phyloP scores from a whole-genome alignment of 2,888 invertebrate species.

The Drosophila koepferae region DNA sequence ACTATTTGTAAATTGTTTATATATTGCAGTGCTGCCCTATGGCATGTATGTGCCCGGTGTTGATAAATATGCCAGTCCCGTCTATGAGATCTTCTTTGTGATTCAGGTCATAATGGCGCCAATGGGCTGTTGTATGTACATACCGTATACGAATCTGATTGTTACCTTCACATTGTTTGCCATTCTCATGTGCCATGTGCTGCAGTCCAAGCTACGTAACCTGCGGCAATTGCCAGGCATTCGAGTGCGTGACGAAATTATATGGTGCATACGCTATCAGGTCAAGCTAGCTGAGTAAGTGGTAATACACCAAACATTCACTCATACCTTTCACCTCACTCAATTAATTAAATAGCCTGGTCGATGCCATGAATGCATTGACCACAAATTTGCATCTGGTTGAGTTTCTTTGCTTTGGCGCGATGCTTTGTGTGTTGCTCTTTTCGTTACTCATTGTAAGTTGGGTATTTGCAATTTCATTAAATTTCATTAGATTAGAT shows the following conservation, averaged over 20 bases:
- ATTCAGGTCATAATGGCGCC: slow-evolving; percentile 74
- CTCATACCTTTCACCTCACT: not conserved
- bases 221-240: slow-evolving; percentile 42
- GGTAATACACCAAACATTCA: not conserved
- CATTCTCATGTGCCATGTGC: slow-evolving; percentile 70
- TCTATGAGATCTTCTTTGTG: slow-evolving; percentile 72
- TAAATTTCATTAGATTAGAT: not conserved
- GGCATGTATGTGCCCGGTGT: slow-evolving; percentile 73
- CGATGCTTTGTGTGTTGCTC: slow-evolving; percentile 78
- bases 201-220: slow-evolving; percentile 70
- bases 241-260: slow-evolving; percentile 55
- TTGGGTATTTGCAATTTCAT: not conserved
- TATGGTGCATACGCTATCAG: slow-evolving; percentile 80
- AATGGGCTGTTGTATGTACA: slow-evolving; percentile 82
- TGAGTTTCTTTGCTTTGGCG: slow-evolving; percentile 77
- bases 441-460: slow-evolving; percentile 80
- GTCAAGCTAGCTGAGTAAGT: slow-evolving; percentile 71
- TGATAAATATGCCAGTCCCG: slow-evolving; percentile 71
- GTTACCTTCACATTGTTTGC: slow-evolving; percentile 77
- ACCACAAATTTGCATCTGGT: slow-evolving; percentile 64
- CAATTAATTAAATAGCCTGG: slow-evolving; percentile 15
- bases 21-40: slow-evolving; percentile 73
- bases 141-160: slow-evolving; percentile 75
- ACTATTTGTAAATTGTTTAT: not conserved
- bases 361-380: slow-evolving; percentile 60